Percentiles rank a stretch among this genome's conserved stretches.
phyloP scores from a whole-genome alignment of 2,113 vertebrate species.

The Brachypodius melanocephalos region DNA sequence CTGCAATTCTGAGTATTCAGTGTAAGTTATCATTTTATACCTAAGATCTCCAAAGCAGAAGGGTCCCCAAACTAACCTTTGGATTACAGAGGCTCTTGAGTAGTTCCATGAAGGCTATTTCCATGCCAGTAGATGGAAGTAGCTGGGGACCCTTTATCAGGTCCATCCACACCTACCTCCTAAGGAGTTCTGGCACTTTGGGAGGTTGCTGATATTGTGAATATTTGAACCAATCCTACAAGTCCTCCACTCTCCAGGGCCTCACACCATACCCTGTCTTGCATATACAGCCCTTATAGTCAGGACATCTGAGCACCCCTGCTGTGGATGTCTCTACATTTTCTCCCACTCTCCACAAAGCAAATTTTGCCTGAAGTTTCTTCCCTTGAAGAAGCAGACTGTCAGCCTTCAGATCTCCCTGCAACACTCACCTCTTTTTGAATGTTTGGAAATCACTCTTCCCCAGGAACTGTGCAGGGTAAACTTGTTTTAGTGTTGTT shows the following conservation, averaged over 20 bases:
- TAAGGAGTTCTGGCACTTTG: neutral
- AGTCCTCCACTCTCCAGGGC: neutral
- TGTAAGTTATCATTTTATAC: neutral
- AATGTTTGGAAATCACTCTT: neutral
- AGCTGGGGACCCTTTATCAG: fast-evolving
- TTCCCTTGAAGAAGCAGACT: neutral
- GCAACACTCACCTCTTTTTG: neutral
- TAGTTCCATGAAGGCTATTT: neutral
- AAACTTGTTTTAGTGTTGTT: neutral
- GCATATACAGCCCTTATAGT: neutral
- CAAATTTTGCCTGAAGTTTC: neutral
- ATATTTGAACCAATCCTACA: neutral
- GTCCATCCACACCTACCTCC: neutral
- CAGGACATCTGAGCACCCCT: neutral
- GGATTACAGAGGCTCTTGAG: neutral
- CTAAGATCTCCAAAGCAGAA: neutral
- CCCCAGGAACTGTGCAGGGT: neutral
- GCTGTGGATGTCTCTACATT: neutral
- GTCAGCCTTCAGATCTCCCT: neutral
- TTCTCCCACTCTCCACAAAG: neutral
- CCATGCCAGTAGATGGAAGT: neutral
- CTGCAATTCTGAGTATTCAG: neutral
- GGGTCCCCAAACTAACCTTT: neutral
- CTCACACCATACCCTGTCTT: neutral
- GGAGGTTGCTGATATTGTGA: neutral